Evolutionary conservation across 1,140 invertebrate genomes (phyloP).

Genomic region (Drosophila malerkotliana): DNA sequence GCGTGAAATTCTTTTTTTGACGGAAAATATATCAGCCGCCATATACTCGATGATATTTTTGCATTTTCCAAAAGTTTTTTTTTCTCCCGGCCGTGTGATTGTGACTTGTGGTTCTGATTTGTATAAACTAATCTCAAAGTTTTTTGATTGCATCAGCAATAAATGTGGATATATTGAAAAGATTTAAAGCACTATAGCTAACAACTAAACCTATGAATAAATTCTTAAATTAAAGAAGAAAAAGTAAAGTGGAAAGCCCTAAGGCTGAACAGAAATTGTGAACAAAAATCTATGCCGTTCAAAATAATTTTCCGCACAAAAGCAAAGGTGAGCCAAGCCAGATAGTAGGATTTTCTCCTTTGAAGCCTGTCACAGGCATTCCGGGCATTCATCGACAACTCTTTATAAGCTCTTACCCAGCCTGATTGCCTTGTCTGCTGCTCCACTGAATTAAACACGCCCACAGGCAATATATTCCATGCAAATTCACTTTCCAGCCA

Average conservation of each 20-base stretch:
- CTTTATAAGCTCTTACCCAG: slow-evolving; percentile 18
- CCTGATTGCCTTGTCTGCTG: slow-evolving; percentile 9
- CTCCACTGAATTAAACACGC: slow-evolving; percentile 13
- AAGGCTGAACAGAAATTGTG: slow-evolving; percentile 2
- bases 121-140: slow-evolving; percentile 5
- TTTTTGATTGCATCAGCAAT: background rate
- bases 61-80: slow-evolving; percentile 15
- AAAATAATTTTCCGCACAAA: slow-evolving; percentile 3
- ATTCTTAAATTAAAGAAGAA: background rate
- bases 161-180: slow-evolving; percentile 16
- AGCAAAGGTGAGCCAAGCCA: slow-evolving; percentile 21
- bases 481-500: slow-evolving; percentile 28
- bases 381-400: slow-evolving; percentile 15
- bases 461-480: slow-evolving; percentile 21
- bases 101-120: slow-evolving; percentile 6
- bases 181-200: background rate
- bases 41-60: slow-evolving; percentile 16
- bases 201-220: background rate
- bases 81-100: background rate
- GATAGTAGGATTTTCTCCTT: background rate
- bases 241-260: slow-evolving; percentile 11
- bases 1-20: background rate
- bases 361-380: slow-evolving; percentile 12
- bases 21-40: slow-evolving; percentile 3
- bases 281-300: slow-evolving; percentile 4